phyloP scores from a whole-genome alignment of 1,140 invertebrate species.

The Penaeus indicus region DNA sequence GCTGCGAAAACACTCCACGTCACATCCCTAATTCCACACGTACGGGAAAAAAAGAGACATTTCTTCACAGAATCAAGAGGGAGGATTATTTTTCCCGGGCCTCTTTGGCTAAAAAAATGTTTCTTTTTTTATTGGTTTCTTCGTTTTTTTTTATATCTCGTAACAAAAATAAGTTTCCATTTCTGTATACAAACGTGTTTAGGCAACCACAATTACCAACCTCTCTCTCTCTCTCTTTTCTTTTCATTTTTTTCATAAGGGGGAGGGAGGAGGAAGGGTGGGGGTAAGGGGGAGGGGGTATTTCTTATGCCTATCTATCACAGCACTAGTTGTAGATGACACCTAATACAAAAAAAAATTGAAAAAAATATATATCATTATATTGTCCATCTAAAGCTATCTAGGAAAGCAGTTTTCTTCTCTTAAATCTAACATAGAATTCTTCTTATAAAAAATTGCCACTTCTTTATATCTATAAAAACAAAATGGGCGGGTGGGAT shows the following conservation, averaged over 20 bases:
- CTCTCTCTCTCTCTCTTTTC: too few species aligned
- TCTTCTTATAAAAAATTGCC: constrained; percentile 3
- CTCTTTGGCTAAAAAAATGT: background rate
- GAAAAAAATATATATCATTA: background rate
- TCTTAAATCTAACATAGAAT: background rate
- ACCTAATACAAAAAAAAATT: constrained; percentile 41
- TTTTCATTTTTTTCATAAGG: too few species aligned
- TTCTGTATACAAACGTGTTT: constrained; percentile 26
- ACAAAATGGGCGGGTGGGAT: too few species aligned
- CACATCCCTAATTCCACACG: too few species aligned
- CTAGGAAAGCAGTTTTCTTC: constrained; percentile 26
- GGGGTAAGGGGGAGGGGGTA: background rate
- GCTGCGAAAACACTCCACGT: constrained; percentile 43
- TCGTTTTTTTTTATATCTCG: background rate
- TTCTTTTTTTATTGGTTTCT: too few species aligned
- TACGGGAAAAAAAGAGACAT: too few species aligned
- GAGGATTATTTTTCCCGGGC: too few species aligned
- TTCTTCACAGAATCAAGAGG: too few species aligned
- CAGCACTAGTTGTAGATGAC: constrained; percentile 52
- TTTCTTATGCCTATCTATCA: constrained; percentile 49
- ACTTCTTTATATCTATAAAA: too few species aligned
- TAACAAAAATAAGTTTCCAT: constrained; percentile 21
- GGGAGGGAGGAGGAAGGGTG: too few species aligned
- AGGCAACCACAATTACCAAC: constrained; percentile 1
- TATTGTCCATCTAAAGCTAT: constrained; percentile 42